Base-by-base conservation (phyloP, 2,113 vertebrate genomes). In the Numida meleagris region DNA sequence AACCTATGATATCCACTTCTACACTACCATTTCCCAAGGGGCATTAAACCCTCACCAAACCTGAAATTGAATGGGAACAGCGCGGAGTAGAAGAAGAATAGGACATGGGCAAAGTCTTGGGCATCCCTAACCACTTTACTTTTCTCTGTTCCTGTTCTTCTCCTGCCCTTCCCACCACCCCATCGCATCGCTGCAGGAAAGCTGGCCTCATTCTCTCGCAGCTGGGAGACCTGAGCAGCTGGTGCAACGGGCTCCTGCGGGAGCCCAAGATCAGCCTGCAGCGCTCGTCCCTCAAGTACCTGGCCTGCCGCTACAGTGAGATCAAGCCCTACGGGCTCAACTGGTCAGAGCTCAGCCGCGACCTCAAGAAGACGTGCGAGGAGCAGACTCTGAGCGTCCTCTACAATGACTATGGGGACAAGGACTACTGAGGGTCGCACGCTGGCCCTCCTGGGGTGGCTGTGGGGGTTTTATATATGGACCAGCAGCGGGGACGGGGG, bases 381-480 rank as follows among this genome's bases (percentile, higher is more conserved):
- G 98, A 99, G 94, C 99, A 99, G 97, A 98, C 96, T 13, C 98
- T 99, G 76, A 98, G 98, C 1, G 97, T 99, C 90, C 98, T 99
- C 90, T 99, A 99, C 95, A 99, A 99, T 24, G 99, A 99, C 97
- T 99, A 99, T 33, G 99, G 99, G 33, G 99, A 99, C 96, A 99
- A 99, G 94, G 99, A 99, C 93, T 97, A 99, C 96, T 99, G 97
- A 98, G 95, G 33, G 12, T 8, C 42, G 48, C 82, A 79, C 15
- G 10, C 82, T 36, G 76, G 78, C 86, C 91, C 82, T 92, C 36
- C 89, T 29, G 20, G n/a, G 86, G 93, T 51, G 0, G 78, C 89
- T 57, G 90, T 95, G 92, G 86, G 82, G 89, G 91, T 81, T 81
- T 98, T 96, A 86, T 96, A 96, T 90, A 71, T 0, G 82, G 94